Evolutionary conservation across 1,140 invertebrate species (phyloP), one percentile per base, ranked within the genome.

Genomic region (Cheumatopsyche charites): DNA sequence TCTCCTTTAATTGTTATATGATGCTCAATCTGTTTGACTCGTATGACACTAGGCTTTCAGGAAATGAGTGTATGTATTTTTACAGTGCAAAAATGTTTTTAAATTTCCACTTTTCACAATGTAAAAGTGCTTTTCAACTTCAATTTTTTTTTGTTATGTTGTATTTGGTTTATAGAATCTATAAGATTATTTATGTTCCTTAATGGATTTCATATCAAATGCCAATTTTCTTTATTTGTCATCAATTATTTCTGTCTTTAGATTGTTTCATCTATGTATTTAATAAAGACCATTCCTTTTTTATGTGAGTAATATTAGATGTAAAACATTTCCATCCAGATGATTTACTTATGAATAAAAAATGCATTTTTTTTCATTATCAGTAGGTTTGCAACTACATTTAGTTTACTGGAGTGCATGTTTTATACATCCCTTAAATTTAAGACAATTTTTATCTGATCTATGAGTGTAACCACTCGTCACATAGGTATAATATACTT

Each of bases 11-110:
- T n/a, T n/a, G 25, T 41, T 45, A 13, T 36, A 52, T 70, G 23
- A 19, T 19, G 70, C 62, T 55, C 47, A 12, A 47, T 66, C n/a
- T 19, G 29, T 65, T 26, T 66, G 42, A n/a, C 47, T 52, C 23
- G 55, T 58, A 58, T 25, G 19, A 23, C 66, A 55, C n/a, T 68
- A 36, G 25, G 47, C 23, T 55, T 17, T 42, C 47, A 19, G 26
- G 45, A 58, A 66, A 17, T 42, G 15, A 52, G 62, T 29, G 62
- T 73, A 73, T 55, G 67, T 73, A 74, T 74, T 43, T 19, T 66
- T 47, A 47, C 63, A 47, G 47, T 66, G 23, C 55, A 66, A 47
- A 47, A 66, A 15, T 66, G 63, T 29, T 42, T 26, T 29, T 25
- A 13, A 66, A 63, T 63, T 63, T 63, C 15, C 6, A 6, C 17